Conservation (phyloP, 2,113 vertebrate species). For the Heterotilapia buettikoferi region DNA sequence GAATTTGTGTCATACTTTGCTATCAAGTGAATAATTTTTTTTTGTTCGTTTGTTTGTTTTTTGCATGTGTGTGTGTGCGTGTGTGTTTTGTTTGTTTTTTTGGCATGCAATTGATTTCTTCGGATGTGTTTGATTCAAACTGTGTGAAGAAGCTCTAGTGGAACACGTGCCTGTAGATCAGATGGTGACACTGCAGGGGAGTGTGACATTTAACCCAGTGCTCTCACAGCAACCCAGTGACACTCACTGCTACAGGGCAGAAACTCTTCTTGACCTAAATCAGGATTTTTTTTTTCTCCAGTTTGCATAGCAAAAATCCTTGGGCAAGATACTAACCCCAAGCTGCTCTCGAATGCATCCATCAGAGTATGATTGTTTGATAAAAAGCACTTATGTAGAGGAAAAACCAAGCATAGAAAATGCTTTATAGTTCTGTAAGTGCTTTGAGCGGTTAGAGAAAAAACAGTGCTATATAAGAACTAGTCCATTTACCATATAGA, state of each 20-base stretch:
- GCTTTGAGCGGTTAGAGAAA: background rate
- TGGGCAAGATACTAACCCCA: background rate
- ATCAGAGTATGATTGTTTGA: background rate
- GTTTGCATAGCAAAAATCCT: background rate
- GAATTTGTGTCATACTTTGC: background rate
- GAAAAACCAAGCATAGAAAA: background rate
- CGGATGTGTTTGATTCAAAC: background rate
- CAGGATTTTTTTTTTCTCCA: background rate
- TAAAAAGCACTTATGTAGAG: background rate
- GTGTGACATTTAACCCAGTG: background rate
- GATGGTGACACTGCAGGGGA: slow-evolving; percentile 5
- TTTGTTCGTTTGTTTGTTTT: background rate
- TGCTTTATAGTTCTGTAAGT: background rate
- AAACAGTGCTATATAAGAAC: background rate
- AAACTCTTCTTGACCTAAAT: background rate
- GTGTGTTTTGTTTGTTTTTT: background rate
- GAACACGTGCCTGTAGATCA: background rate
- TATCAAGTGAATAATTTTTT: background rate
- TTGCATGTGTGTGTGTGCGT: background rate
- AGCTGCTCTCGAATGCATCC: background rate
- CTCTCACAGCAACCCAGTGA: background rate
- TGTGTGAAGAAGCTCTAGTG: background rate
- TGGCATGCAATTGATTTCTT: background rate
- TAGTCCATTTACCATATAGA: background rate
- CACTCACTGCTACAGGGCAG: background rate